phyloP scores from a whole-genome alignment of 2,797 vertebrate genomes.

The Muscicapa striata region DNA sequence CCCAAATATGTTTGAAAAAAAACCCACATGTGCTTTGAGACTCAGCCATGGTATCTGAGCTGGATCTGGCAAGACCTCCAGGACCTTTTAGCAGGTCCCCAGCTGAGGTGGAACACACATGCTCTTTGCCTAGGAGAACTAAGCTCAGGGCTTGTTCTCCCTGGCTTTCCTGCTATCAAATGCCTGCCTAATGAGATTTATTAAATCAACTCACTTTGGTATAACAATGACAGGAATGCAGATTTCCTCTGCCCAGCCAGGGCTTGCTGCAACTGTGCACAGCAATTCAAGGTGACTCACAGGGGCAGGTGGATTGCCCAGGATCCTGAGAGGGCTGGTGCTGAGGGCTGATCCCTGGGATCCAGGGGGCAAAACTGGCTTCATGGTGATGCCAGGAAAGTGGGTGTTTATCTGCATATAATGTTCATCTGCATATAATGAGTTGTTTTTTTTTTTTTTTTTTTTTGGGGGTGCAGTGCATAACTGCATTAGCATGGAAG shows the following conservation, averaged over 20 bases:
- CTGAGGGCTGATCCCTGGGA: background rate
- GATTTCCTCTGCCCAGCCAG: background rate
- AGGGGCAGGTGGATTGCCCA: background rate
- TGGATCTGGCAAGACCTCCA: background rate
- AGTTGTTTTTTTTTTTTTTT: background rate
- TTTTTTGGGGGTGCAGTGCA: background rate
- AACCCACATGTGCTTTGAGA: rapidly evolving
- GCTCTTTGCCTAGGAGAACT: background rate
- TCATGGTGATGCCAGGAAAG: background rate
- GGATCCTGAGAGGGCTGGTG: background rate
- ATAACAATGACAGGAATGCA: background rate
- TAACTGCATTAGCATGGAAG: background rate
- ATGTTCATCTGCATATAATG: background rate
- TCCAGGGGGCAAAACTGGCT: background rate
- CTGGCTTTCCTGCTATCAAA: background rate
- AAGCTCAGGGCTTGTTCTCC: background rate
- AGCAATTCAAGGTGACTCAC: conserved; percentile 2
- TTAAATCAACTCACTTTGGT: background rate
- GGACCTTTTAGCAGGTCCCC: background rate
- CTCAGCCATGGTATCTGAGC: rapidly evolving
- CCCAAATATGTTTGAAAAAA: background rate
- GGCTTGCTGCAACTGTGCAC: background rate
- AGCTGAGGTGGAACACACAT: background rate
- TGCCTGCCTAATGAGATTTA: background rate
- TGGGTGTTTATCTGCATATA: background rate